Conservation (phyloP, 1,140 invertebrate genomes). For the Neodiprion fabricii region DNA sequence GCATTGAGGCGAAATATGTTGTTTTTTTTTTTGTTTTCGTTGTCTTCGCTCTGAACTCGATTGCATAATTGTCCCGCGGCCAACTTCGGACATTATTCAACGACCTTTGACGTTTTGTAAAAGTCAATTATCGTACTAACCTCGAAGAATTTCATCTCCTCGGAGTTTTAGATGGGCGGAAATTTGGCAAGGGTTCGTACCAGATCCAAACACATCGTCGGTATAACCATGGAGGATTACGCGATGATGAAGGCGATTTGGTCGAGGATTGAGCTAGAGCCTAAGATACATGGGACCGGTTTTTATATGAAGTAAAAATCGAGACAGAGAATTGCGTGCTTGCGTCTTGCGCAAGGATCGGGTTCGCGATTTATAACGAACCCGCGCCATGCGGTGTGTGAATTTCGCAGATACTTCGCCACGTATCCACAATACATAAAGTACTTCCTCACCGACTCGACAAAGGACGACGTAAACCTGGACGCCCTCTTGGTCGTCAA, state of each 20-base stretch:
- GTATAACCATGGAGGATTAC: conserved; percentile 32
- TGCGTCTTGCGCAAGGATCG: no score
- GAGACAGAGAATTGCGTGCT: no score
- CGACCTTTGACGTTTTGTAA: background rate
- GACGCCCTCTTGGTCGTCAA: conserved; percentile 32
- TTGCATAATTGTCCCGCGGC: no score
- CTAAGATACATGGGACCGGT: conserved; percentile 37
- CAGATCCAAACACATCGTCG: background rate
- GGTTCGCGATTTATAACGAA: no score
- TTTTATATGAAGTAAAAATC: conserved; percentile 34
- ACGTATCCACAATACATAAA: conserved; percentile 38
- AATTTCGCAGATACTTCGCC: conserved; percentile 34
- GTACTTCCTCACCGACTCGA: conserved; percentile 36
- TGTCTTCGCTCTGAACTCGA: no score
- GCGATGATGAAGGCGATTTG: conserved; percentile 34
- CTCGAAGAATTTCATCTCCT: background rate
- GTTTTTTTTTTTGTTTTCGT: no score
- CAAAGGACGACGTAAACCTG: conserved; percentile 28
- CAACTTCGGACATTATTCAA: background rate
- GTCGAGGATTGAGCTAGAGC: conserved; percentile 37
- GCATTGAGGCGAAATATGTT: no score
- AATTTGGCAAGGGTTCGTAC: background rate
- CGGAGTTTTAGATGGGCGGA: background rate
- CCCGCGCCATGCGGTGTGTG: no score
- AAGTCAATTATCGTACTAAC: background rate